Conservation (phyloP, 2,113 vertebrate genomes). For the Solenodon paradoxus region DNA sequence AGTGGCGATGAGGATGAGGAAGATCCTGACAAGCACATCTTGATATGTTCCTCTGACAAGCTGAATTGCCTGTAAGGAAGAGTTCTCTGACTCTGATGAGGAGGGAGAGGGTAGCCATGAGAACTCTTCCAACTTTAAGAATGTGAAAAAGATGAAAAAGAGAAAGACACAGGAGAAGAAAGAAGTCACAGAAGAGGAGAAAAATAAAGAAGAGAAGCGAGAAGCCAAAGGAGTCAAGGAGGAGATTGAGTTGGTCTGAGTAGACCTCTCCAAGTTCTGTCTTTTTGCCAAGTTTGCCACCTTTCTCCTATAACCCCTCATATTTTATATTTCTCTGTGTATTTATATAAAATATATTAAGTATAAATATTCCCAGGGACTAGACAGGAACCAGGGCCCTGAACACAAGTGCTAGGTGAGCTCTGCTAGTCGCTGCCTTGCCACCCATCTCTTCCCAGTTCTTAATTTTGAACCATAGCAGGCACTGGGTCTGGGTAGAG, state of each 20-base stretch:
- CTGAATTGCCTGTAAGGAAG: constrained; percentile 97
- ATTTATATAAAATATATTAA: constrained; percentile 87
- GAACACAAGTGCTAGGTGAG: not conserved
- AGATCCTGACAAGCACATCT: constrained; percentile 94
- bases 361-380: constrained; percentile 77
- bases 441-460: not conserved
- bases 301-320: constrained; percentile 68
- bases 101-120: constrained; percentile 95
- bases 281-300: constrained; percentile 13
- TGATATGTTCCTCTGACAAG: constrained; percentile 95
- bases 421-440: constrained; percentile 3
- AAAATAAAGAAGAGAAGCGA: constrained; percentile 86
- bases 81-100: constrained; percentile 97
- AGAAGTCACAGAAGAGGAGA: constrained; percentile 88
- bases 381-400: constrained; percentile 54
- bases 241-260: constrained; percentile 85
- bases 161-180: constrained; percentile 91
- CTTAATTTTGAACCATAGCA: no score
- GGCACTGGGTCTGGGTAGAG: not conserved
- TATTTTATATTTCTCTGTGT: constrained; percentile 87
- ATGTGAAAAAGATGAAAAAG: constrained; percentile 96
- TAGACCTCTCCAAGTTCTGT: constrained; percentile 59
- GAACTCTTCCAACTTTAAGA: constrained; percentile 95
- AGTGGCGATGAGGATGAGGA: constrained; percentile 97
- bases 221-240: constrained; percentile 89